Evolutionary conservation across 2,113 vertebrate genomes (phyloP).

Genomic region (Festucalex cinctus): DNA sequence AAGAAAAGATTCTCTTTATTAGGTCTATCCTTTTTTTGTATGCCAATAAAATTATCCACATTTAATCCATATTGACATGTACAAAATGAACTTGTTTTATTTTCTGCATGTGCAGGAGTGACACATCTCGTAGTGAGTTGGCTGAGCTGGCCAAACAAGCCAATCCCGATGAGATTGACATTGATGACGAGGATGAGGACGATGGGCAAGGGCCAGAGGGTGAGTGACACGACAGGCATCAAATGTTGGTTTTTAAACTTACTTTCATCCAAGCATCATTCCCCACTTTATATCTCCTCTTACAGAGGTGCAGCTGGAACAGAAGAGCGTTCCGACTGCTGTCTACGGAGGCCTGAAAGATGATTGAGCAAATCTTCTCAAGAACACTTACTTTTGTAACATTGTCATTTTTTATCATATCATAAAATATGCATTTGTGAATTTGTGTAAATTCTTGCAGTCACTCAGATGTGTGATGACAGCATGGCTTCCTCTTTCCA

Average conservation of each 20-base stretch:
- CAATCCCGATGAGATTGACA: constrained; percentile 90
- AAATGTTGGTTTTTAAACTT: constrained; percentile 8
- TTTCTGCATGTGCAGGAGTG: constrained; percentile 73
- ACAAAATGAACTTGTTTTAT: neutral
- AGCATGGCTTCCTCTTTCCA: neutral
- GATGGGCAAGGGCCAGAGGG: constrained; percentile 82
- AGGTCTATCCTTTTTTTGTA: constrained; percentile 63
- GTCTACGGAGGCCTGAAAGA: constrained; percentile 90
- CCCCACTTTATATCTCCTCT: constrained; percentile 2
- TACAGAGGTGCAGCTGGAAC: constrained; percentile 87
- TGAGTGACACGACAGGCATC: constrained; percentile 49
- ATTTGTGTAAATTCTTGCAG: constrained; percentile 13
- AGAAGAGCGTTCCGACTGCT: constrained; percentile 83
- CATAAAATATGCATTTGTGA: constrained; percentile 2
- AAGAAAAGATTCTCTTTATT: constrained; percentile 90
- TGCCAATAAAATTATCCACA: neutral
- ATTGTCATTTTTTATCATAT: neutral
- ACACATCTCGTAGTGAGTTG: constrained; percentile 83
- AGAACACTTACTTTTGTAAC: neutral
- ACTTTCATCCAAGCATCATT: neutral
- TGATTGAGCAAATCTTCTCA: constrained; percentile 64
- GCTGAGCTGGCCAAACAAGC: constrained; percentile 83
- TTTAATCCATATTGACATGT: neutral
- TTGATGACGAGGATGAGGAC: constrained; percentile 81
- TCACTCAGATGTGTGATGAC: neutral